Conservation (phyloP, 1,140 invertebrate species). For the Laupala kohalensis region DNA sequence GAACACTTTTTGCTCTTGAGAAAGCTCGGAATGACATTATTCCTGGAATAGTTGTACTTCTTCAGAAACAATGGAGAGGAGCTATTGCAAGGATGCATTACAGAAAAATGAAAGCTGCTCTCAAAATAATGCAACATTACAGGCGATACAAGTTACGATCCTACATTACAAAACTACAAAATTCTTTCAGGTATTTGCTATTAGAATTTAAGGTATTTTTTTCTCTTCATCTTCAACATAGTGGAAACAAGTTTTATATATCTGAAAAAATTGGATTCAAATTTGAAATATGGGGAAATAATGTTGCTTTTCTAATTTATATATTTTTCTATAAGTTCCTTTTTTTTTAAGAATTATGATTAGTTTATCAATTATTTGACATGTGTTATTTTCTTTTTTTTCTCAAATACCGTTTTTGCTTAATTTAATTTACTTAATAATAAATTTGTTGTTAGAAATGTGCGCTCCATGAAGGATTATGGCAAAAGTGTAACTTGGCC, state of each 20-base stretch:
- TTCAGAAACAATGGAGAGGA: conserved; percentile 91
- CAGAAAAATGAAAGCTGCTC: conserved; percentile 71
- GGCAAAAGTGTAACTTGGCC: conserved; percentile 76
- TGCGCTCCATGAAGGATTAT: conserved; percentile 49
- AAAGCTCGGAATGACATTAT: conserved; percentile 65
- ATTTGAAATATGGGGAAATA: background rate
- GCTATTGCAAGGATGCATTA: conserved; percentile 63
- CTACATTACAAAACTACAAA: conserved; percentile 58
- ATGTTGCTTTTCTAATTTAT: background rate
- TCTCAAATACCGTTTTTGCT: background rate
- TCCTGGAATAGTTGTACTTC: conserved; percentile 74
- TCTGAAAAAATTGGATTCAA: background rate
- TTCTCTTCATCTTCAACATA: background rate
- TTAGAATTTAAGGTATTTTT: background rate
- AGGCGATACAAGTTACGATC: conserved; percentile 66
- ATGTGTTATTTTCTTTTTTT: background rate
- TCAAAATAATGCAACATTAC: conserved; percentile 71
- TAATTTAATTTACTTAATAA: background rate
- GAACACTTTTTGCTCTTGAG: conserved; percentile 79
- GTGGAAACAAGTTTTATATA: no score
- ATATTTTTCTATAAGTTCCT: background rate
- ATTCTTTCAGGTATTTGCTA: conserved; percentile 40
- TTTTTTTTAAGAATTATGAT: background rate
- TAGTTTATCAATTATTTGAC: background rate
- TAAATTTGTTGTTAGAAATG: conserved; percentile 26